phyloP scores from a whole-genome alignment of 2,797 vertebrate species.

The Syndactyla subalaris region DNA sequence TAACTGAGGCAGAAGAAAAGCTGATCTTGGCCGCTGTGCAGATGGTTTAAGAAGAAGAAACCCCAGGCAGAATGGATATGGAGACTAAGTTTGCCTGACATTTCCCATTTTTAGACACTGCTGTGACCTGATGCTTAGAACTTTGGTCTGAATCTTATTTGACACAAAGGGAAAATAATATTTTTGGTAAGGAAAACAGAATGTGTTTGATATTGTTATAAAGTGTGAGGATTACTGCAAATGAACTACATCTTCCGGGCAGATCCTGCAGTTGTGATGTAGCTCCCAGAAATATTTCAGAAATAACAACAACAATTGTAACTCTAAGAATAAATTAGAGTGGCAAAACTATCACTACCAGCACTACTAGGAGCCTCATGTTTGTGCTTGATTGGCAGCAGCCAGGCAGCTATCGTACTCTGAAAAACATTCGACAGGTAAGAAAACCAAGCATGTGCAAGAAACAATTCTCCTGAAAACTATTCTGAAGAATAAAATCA shows the following conservation, averaged over 20 bases:
- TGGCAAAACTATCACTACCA: background rate
- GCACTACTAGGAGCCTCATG: background rate
- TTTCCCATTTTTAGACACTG: background rate
- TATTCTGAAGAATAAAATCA: background rate
- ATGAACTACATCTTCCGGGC: background rate
- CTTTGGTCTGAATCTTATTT: background rate
- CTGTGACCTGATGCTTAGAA: background rate
- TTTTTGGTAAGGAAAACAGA: background rate
- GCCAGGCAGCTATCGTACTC: background rate
- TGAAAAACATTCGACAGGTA: background rate
- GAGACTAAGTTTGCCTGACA: slow-evolving; percentile 3
- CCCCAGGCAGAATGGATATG: background rate
- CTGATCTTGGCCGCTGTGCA: background rate
- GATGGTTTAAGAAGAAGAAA: background rate
- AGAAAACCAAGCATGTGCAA: background rate
- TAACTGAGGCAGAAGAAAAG: background rate
- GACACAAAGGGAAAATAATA: background rate
- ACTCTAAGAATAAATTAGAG: background rate
- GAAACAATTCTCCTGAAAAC: background rate
- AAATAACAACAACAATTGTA: background rate
- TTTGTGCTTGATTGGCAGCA: background rate
- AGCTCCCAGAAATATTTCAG: background rate
- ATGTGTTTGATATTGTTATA: background rate
- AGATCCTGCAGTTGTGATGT: background rate
- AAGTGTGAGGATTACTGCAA: background rate